phyloP scores from a whole-genome alignment of 1,140 invertebrate species.

The Goniozus legneri region DNA sequence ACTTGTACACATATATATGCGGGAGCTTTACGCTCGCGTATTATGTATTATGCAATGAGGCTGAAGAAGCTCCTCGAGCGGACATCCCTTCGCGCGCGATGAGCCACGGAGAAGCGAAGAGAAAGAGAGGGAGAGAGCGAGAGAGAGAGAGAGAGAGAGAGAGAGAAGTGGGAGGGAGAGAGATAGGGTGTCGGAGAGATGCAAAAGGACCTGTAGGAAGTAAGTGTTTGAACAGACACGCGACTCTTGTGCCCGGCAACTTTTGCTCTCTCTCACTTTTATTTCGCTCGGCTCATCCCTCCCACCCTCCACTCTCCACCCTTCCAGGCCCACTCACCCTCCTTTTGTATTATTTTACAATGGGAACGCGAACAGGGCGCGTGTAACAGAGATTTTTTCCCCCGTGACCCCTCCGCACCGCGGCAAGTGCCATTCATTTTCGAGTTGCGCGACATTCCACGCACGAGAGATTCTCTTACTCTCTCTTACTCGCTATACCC shows the following conservation, averaged over 20 bases:
- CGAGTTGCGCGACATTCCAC: constrained; percentile 17
- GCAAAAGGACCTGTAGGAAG: constrained; percentile 15
- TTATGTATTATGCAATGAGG: constrained; percentile 31
- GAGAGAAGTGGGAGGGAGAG: not conserved
- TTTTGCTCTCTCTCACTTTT: constrained; percentile 23
- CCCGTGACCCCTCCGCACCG: constrained; percentile 11
- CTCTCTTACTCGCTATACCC: not conserved
- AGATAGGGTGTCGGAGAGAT: constrained; percentile 3
- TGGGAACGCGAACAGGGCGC: constrained; percentile 15
- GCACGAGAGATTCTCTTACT: constrained; percentile 10
- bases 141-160: too few species aligned
- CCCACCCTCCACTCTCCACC: constrained; percentile 6
- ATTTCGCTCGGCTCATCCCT: not conserved
- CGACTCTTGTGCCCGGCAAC: constrained; percentile 44
- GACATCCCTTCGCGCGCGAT: constrained; percentile 10
- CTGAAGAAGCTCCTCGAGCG: constrained; percentile 21
- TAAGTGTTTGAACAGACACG: constrained; percentile 43
- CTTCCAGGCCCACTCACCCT: constrained; percentile 1
- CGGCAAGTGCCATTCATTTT: constrained; percentile 30
- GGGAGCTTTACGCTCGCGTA: too few species aligned
- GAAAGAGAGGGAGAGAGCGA: constrained; percentile 4
- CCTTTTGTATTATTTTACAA: constrained; percentile 41
- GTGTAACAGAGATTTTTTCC: constrained; percentile 13
- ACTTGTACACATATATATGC: too few species aligned
- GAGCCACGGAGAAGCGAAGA: not conserved